Base-by-base conservation (phyloP, 2,888 invertebrate species). In the Cremastobaeus sp. region DNA sequence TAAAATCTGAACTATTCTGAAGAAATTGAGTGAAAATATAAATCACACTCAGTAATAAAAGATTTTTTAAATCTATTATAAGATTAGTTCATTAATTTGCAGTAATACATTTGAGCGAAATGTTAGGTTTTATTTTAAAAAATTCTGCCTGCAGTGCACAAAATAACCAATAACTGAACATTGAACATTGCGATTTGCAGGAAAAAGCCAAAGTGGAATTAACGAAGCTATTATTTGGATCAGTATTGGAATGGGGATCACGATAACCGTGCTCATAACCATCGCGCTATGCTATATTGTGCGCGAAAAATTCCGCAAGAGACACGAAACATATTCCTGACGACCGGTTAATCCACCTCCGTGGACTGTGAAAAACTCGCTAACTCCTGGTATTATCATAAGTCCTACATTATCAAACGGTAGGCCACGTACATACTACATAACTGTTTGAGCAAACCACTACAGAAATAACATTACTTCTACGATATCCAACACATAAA, bases 191-290 rank as follows among this genome's bases (percentile, higher is more conserved):
- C 3, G 32, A 25, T 52, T 74, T 74, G 48, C 90, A 95, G 95
- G 94, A 64, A 92, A 93, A 81, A 93, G 93, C 20, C 93, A 94
- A 83, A 93, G 93, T 81, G 95, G 95, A 66, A 93, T 95, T 87
- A 95, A 95, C 88, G 95, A 95, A 86, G 95, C 95, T 88, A 95
- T 95, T 79, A 95, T 95, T 85, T 95, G 95, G 95, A 94, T 95
- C 83, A 94, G 94, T 89, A 94, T 95, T 86, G 94, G 94, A 55
- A 94, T 95, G 94, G 94, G 94, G 28, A 92, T 94, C 76, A 93
- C 94, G 64, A 95, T 95, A 79, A 93, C 93, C 4, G 90, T 95
- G 2, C 90, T 95, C 52, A 95, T 95, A 85, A 93, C 93, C 17
- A 93, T 95, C 81, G 95, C 95, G 0, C 89, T 95, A 9, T 95